Conservation (phyloP, 2,113 vertebrate species). For the Odocoileus virginianus region DNA sequence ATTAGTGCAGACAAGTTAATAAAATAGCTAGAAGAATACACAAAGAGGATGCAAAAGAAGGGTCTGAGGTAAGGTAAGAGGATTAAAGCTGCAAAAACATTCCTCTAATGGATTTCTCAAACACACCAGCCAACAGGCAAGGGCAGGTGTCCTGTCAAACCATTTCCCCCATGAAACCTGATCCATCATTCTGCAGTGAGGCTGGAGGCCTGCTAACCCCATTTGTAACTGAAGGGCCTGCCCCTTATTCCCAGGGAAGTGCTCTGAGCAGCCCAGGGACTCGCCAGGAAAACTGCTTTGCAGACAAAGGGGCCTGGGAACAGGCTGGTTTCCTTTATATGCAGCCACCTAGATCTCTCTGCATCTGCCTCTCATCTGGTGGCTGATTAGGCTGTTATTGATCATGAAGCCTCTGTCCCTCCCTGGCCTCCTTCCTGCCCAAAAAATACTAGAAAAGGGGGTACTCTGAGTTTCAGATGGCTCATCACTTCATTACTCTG, state of each 20-base stretch:
- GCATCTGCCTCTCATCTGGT: not conserved
- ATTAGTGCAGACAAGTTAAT: slow-evolving; percentile 39
- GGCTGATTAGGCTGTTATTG: slow-evolving; percentile 5
- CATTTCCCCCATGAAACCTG: slow-evolving; percentile 59
- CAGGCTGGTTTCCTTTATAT: slow-evolving; percentile 2
- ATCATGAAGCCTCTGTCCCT: not conserved
- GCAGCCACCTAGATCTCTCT: not conserved
- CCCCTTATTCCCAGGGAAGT: not conserved
- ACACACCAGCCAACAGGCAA: slow-evolving; percentile 57
- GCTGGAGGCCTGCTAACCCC: slow-evolving; percentile 54
- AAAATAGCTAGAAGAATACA: slow-evolving; percentile 22
- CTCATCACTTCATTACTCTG: slow-evolving; percentile 48
- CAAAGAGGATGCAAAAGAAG: not conserved
- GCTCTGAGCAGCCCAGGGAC: not conserved
- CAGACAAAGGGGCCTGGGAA: slow-evolving; percentile 29
- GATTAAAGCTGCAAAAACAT: slow-evolving; percentile 67
- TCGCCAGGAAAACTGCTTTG: slow-evolving; percentile 11
- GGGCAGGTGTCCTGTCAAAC: slow-evolving; percentile 72
- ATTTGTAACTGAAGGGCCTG: slow-evolving; percentile 42
- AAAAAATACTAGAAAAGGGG: not conserved
- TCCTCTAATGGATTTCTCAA: slow-evolving; percentile 71
- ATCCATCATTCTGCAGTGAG: slow-evolving; percentile 5
- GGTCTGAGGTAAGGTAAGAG: slow-evolving; percentile 17
- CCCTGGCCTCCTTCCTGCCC: slow-evolving; percentile 23
- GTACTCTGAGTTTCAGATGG: slow-evolving; percentile 14